A percentile compares a stretch with the other conserved stretches of the same genome.
phyloP scores from a whole-genome alignment of 2,113 vertebrate genomes.

The Capreolus pygargus region DNA sequence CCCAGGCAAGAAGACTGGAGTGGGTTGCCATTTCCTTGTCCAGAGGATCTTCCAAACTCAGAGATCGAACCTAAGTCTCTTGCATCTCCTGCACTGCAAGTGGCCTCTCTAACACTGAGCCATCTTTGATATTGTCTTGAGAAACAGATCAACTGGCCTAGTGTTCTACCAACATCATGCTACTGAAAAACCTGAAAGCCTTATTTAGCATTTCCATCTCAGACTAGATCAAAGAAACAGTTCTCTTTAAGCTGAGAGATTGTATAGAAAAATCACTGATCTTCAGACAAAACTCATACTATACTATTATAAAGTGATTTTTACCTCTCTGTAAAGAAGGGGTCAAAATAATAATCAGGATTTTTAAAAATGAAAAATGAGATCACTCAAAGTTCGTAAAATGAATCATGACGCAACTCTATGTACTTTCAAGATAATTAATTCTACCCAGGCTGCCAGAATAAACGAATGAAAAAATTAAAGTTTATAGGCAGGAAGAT shows the following conservation, averaged over 20 bases:
- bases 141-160: conserved; percentile 14
- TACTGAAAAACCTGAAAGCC: neutral
- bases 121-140: neutral
- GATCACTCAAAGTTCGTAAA: conserved; percentile 4
- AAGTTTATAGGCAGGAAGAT: conserved; percentile 15
- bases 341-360: conserved; percentile 20
- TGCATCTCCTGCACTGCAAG: neutral
- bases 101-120: neutral
- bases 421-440: conserved; percentile 10
- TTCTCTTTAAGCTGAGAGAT: neutral
- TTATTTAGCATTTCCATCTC: neutral
- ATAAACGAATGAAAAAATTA: conserved; percentile 13
- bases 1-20: neutral
- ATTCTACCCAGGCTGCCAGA: neutral
- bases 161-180: neutral
- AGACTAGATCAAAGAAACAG: neutral
- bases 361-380: conserved; percentile 39
- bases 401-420: conserved; percentile 27
- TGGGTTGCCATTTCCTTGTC: neutral
- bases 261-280: neutral
- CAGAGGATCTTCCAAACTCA: neutral
- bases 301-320: conserved; percentile 1
- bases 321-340: neutral
- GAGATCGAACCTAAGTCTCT: neutral
- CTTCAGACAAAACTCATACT: neutral